phyloP scores from a whole-genome alignment of 2,797 vertebrate genomes.

The Babyrousa celebensis region DNA sequence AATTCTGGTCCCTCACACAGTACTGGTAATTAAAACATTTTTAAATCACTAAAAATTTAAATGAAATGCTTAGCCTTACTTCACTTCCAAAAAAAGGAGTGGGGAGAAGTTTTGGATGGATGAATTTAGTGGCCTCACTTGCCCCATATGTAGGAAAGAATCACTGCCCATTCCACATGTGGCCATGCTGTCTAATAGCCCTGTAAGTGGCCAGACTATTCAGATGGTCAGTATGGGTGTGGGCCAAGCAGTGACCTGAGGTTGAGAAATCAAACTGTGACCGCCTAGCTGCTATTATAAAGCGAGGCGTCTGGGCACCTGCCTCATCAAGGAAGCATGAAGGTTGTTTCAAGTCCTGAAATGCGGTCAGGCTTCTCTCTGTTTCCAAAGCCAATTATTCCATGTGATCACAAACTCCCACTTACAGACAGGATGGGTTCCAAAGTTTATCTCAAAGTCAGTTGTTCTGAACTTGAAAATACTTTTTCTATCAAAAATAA shows the following conservation, averaged over 20 bases:
- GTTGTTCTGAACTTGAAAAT: slow-evolving; percentile 73
- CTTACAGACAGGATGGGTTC: not conserved
- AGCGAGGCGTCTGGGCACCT: slow-evolving; percentile 9
- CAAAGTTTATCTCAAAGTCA: slow-evolving; percentile 48
- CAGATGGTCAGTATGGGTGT: not conserved
- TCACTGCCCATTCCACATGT: not conserved
- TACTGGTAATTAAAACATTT: slow-evolving; percentile 28
- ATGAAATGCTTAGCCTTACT: slow-evolving; percentile 43
- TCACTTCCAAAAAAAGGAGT: not conserved
- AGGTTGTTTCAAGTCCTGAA: not conserved
- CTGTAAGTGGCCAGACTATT: not conserved
- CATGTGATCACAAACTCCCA: not conserved
- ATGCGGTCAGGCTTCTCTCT: not conserved
- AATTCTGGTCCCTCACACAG: slow-evolving; percentile 53
- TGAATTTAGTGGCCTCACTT: slow-evolving; percentile 24
- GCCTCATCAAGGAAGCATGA: not conserved
- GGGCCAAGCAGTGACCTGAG: slow-evolving; percentile 22
- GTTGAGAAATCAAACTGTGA: not conserved
- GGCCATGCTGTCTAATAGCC: not conserved
- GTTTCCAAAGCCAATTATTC: slow-evolving; percentile 64
- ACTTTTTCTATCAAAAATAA: slow-evolving; percentile 31
- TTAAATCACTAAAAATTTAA: slow-evolving; percentile 37
- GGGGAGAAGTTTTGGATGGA: slow-evolving; percentile 49
- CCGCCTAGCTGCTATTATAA: not conserved
- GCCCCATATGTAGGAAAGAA: not conserved